Base-by-base conservation (phyloP, 2,797 vertebrate species). In the Eleutherodactylus coqui region DNA sequence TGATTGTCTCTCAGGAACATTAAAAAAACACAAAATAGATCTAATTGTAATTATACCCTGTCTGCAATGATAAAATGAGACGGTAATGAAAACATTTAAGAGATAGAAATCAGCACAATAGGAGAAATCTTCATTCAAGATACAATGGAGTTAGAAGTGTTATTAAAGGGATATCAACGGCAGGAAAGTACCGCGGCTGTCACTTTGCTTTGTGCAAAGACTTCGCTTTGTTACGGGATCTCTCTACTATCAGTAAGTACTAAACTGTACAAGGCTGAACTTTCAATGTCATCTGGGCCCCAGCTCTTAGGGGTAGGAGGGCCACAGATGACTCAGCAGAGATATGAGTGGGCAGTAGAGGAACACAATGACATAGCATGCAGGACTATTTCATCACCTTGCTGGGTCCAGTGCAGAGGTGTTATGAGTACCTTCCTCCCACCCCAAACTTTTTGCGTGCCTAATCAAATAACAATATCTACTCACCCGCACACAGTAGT, bases 1-100 rank as follows among this genome's bases (percentile, higher is more conserved):
- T 87, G 81, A 87, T 84, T 83, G 75, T 83, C 76, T 78, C 76
- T 79, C 67, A 84, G 36, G 79, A 58, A 84, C 83, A 87, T 69
- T 79, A 84, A 79, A 70, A 36, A 80, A 47, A 79, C 78, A 87
- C 67, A 87, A 84, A 84, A 70, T 79, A 87, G 64, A 82, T 79
- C 77, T 87, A 87, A 87, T 84, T 87, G 75, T 84, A 87, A 87
- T 87, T 87, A 87, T 55, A 79, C 53, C 72, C 58, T 82, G 85
- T 79, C 82, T 84, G 51, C 51, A 29, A 24, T 73, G 76, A 79
- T 73, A 84, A 84, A 82, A 86, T 45, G 72, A 86, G 72, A 43
- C 47, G 53, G 43, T 78, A 75, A 82, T 77, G 58, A 67, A 86
- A 82, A 82, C 85, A 86, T 60, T 81, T 82, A 75, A 67, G 79